Percentiles rank a stretch among this genome's conserved stretches.
Conservation (phyloP, 1,140 invertebrate genomes). For the Sitobion miscanthi region DNA sequence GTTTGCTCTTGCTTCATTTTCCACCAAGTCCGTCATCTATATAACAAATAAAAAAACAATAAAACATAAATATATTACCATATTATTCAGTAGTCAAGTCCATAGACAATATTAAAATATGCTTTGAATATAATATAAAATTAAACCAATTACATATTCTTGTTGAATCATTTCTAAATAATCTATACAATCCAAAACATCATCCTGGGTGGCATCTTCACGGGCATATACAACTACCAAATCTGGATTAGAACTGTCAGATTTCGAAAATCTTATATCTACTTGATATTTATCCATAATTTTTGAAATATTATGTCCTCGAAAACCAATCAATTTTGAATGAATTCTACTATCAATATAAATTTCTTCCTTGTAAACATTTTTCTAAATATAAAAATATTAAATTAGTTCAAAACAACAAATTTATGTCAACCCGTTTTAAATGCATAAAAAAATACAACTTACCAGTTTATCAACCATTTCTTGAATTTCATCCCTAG, state of each 20-base stretch:
- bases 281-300: conserved; percentile 92
- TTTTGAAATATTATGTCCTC: conserved; percentile 85
- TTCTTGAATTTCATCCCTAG: conserved; percentile 87
- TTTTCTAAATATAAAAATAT: conserved; percentile 69
- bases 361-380: conserved; percentile 80
- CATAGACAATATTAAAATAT: background rate
- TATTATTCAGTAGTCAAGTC: background rate
- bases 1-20: conserved; percentile 18
- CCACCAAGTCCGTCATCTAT: background rate
- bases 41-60: too few species aligned
- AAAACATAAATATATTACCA: background rate
- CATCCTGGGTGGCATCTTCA: conserved; percentile 85
- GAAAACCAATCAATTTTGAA: conserved; percentile 86
- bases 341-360: conserved; percentile 85
- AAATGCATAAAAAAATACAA: conserved; percentile 48
- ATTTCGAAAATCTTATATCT: conserved; percentile 83
- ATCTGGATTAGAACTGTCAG: conserved; percentile 77
- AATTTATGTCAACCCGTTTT: background rate
- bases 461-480: conserved; percentile 87
- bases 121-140: background rate
- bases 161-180: conserved; percentile 88
- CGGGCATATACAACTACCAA: conserved; percentile 85
- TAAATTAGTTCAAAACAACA: background rate
- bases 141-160: conserved; percentile 76
- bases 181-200: conserved; percentile 87